Percentiles rank a stretch among this genome's conserved stretches.
Conservation (phyloP, 2,888 invertebrate species). For the Lacanobia wlatinum region DNA sequence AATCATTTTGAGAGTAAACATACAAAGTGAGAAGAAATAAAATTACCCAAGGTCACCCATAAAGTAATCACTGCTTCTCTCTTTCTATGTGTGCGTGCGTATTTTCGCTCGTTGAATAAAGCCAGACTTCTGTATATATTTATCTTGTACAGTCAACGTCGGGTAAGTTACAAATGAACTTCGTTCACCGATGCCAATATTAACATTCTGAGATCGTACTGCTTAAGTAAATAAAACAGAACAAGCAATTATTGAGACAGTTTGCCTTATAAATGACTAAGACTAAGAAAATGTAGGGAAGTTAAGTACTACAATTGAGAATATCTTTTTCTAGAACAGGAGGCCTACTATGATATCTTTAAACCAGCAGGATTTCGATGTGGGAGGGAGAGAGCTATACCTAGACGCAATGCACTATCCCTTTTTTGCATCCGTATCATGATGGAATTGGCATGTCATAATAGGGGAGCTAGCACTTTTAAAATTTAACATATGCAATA, state of each 20-base stretch:
- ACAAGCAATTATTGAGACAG: constrained; percentile 23
- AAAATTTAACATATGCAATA: background rate
- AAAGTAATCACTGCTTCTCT: background rate
- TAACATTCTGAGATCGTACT: constrained; percentile 43
- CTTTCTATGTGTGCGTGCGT: background rate
- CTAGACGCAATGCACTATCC: background rate
- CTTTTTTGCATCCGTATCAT: background rate
- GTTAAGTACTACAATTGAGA: background rate
- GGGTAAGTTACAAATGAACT: constrained; percentile 52
- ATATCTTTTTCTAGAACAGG: background rate
- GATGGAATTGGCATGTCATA: background rate
- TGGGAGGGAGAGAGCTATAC: background rate
- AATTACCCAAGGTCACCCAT: background rate
- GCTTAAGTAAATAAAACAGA: constrained; percentile 42
- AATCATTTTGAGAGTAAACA: background rate
- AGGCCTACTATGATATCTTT: background rate
- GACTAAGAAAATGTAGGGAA: background rate
- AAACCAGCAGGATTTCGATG: background rate
- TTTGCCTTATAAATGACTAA: background rate
- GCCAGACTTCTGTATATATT: background rate
- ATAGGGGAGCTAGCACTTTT: background rate
- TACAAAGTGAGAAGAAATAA: background rate
- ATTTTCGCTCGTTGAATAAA: background rate
- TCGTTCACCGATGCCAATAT: constrained; percentile 35
- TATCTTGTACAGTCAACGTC: background rate